phyloP scores from a whole-genome alignment of 1,140 invertebrate species.

The Plectrocnemia conspersa region DNA sequence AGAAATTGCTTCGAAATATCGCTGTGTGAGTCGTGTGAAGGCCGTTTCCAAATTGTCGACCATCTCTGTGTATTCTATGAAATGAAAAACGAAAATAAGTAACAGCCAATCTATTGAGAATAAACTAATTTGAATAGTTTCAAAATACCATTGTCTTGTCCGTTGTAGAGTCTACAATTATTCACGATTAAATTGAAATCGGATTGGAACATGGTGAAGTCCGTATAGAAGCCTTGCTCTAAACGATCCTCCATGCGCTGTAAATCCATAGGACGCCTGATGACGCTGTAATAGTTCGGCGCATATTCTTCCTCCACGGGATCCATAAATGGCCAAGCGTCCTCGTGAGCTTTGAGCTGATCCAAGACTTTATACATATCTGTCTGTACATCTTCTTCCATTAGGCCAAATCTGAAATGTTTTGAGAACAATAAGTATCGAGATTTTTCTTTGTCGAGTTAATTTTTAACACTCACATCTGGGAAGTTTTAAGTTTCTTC shows the following conservation, averaged over 20 bases:
- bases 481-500: conserved; percentile 60
- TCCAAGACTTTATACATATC: conserved; percentile 87
- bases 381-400: conserved; percentile 76
- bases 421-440: too few relatives aligned
- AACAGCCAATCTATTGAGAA: not conserved
- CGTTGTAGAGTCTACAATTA: conserved; percentile 88
- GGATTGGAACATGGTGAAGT: conserved; percentile 72
- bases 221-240: conserved; percentile 73
- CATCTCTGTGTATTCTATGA: conserved; percentile 84
- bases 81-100: conserved; percentile 10
- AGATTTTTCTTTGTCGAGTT: too few relatives aligned
- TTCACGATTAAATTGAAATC: conserved; percentile 89
- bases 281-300: conserved; percentile 77
- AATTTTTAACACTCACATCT: conserved; percentile 65
- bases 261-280: conserved; percentile 79
- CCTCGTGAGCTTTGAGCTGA: conserved; percentile 76
- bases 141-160: conserved; percentile 76
- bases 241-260: conserved; percentile 83
- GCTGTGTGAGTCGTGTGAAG: conserved; percentile 72
- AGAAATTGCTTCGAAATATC: conserved; percentile 72
- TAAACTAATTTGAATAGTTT: conserved; percentile 11
- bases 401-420: conserved; percentile 64
- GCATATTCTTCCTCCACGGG: conserved; percentile 88
- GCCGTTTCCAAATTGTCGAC: conserved; percentile 73
- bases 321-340: conserved; percentile 89